Base-by-base conservation (phyloP, 2,113 vertebrate species). In the Grammomys surdaster region DNA sequence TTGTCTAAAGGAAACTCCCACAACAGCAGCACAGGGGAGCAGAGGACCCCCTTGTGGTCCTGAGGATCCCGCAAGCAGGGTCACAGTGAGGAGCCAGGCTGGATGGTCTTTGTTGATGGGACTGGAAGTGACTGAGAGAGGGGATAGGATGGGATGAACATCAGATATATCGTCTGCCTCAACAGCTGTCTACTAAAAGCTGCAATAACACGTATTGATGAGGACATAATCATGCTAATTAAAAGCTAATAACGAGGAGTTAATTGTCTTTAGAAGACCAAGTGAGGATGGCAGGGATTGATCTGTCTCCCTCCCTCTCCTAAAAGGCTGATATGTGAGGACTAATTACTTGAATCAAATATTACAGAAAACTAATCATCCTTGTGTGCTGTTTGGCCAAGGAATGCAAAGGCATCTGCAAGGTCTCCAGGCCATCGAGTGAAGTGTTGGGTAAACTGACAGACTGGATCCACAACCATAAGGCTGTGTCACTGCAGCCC, bases 221-320 rank as follows among this genome's bases (percentile, higher is more conserved):
- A 98, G 98, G 97, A 98, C 98, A 96, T 98, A 98, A 98, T 98
- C 98, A 98, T 98, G 98, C 97, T 98, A 98, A 99, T 99, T 99
- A 98, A 98, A 98, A 98, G 98, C 98, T 99, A 98, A 98, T 98
- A 98, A 98, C 96, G 72, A 98, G 97, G 98, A 98, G 98, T 98
- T 98, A 98, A 99, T 98, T 98, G 98, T 97, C 98, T 98, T 98
- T 98, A 98, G 98, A 98, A 98, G 98, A 98, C 97, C 98, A 97
- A 98, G 98, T 98, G 20, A 67, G 93, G 43, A 58, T 1, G 19
- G 65, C 89, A 95, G 95, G 98, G 98, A 98, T 98, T 98, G 98
- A 98, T 98, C 98, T 98, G 98, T 96, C 98, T 98, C 96, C 84
- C 96, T 98, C 24, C 40, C 81, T 85, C 80, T 4, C 98, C 58